Conservation (phyloP, 2,113 vertebrate genomes). For the Polyodon spathula region DNA sequence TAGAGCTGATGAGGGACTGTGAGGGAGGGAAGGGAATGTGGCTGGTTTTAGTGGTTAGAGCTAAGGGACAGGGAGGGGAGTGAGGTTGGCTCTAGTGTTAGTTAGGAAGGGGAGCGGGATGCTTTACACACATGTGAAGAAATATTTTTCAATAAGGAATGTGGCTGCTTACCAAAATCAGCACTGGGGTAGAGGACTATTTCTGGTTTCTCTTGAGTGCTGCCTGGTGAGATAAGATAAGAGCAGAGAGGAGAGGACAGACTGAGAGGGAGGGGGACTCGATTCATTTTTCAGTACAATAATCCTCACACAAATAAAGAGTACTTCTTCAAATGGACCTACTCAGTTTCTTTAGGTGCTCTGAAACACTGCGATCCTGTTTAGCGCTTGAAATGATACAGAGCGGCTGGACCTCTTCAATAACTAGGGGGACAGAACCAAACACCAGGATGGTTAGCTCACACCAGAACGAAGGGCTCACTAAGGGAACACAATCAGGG, state of each 20-base stretch:
- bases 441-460: slow-evolving; percentile 3
- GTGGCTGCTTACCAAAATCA: slow-evolving; percentile 80
- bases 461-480: too few species aligned
- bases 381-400: slow-evolving; percentile 84
- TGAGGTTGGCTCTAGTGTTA: too few species aligned
- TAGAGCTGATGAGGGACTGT: too few species aligned
- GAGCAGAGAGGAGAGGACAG: background rate
- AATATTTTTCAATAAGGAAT: background rate
- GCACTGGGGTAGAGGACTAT: slow-evolving; percentile 73
- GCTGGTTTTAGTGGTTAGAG: too few species aligned
- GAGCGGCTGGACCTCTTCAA: slow-evolving; percentile 67
- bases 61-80: too few species aligned
- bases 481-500: too few species aligned
- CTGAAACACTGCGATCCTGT: slow-evolving; percentile 71
- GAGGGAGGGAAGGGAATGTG: too few species aligned
- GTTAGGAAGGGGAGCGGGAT: too few species aligned
- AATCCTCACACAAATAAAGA: background rate
- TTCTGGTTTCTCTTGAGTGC: slow-evolving; percentile 63
- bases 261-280: background rate
- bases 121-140: background rate
- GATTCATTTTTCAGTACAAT: background rate
- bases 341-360: slow-evolving; percentile 65
- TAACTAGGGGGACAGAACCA: slow-evolving; percentile 47
- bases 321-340: slow-evolving; percentile 16
- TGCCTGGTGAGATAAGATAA: slow-evolving; percentile 36